Percentiles rank a stretch among this genome's conserved stretches.
phyloP scores from a whole-genome alignment of 2,113 vertebrate genomes.

The Chelonoidis abingdonii region DNA sequence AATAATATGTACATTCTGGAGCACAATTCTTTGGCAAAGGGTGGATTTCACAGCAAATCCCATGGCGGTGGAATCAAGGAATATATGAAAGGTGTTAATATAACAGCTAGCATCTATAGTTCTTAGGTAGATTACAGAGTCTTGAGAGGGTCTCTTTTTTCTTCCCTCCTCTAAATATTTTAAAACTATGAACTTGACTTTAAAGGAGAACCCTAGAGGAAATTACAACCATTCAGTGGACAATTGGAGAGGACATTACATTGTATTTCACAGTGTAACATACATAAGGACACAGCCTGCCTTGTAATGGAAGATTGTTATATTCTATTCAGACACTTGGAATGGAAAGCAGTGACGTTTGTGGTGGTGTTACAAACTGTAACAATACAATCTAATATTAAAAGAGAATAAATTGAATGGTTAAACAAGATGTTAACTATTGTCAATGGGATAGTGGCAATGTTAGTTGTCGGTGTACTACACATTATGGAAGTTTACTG shows the following conservation, averaged over 20 bases:
- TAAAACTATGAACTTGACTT: not conserved
- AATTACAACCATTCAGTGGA: accelerated
- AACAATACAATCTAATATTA: not conserved
- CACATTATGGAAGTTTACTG: not conserved
- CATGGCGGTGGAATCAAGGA: not conserved
- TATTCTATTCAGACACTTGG: not conserved
- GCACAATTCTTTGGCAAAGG: not conserved
- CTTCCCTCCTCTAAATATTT: not conserved
- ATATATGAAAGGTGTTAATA: not conserved
- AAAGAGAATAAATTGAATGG: not conserved
- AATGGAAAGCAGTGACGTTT: not conserved
- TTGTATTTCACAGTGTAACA: not conserved
- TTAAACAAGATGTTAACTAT: not conserved
- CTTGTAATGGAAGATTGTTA: not conserved
- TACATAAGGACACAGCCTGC: not conserved
- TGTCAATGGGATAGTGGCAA: not conserved
- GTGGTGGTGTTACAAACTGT: not conserved
- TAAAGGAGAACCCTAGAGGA: not conserved
- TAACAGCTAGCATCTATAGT: not conserved
- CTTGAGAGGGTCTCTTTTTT: not conserved
- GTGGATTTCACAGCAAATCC: not conserved
- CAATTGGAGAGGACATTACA: not conserved
- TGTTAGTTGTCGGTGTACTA: accelerated
- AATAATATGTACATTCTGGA: not conserved
- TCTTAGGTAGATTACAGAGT: not conserved